Base-by-base conservation (phyloP, 1,140 invertebrate genomes). In the Hylaeus anthracinus region DNA sequence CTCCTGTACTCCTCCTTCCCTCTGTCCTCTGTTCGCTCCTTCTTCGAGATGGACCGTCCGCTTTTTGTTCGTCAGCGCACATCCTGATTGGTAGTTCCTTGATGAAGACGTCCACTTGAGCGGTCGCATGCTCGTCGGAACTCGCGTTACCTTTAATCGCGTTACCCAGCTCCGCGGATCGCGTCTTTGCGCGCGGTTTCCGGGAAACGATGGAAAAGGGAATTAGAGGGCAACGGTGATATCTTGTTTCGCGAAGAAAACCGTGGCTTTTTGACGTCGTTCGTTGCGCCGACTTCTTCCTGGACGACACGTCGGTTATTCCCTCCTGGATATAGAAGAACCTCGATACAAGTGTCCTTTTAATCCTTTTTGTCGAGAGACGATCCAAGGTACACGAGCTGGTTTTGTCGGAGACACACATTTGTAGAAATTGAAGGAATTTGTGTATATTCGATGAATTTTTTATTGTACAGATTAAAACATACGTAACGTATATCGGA, bases 91-190 rank as follows among this genome's bases (percentile, higher is more conserved):
- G 82, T 90, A 79, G 83, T 43, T 78, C 70, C 83, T 87, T 88
- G 90, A 91, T 91, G 90, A 91, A 91, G 90, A 91, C 86, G 87
- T 91, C 85, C 81, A 76, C 37, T 63, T 43, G 55, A 69, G 51
- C 43, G 15, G 45, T 43, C 61, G 60, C 39, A 39, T 74, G 60
- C 82, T 78, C 74, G 74, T 78, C 65, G 53, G 77, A 87, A 60
- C 74, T 72, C 58, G 64, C 63, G 71, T 61, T 67, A 83, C 58
- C 85, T 78, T 87, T 75, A 86, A 81, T 86, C 84, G 76, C 76
- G 73, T 83, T 81, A 81, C 79, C 26, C 67, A 56, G 2, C 6
- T n/a, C 37, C 14, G 37, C 8, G 41, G 26, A 10, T 63, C 66
- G 37, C 45, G 6, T 45, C 43, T 51, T 51, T 51, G 45, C 5